Evolutionary conservation across 2,113 vertebrate genomes (phyloP).

Genomic region (Ochotona curzoniae): DNA sequence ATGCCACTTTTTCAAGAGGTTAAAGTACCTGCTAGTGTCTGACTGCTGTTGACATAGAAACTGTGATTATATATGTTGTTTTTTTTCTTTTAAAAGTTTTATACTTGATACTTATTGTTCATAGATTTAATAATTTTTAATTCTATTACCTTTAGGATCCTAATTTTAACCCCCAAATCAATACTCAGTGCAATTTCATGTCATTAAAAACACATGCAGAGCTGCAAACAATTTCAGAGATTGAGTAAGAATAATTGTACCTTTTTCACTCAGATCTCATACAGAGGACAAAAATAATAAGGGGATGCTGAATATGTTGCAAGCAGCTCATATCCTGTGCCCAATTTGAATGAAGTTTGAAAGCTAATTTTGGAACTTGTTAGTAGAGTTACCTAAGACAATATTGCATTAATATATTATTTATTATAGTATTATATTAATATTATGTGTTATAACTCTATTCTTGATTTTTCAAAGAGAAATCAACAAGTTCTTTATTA

Average conservation of each 20-base stretch:
- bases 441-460: too few relatives aligned
- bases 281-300: too few relatives aligned
- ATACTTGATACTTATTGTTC: neutral
- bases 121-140: neutral
- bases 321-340: neutral
- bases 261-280: neutral
- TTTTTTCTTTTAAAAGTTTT: neutral
- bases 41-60: neutral
- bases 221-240: neutral
- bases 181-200: neutral
- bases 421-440: too few relatives aligned
- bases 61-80: neutral
- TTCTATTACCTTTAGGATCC: neutral
- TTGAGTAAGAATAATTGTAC: neutral
- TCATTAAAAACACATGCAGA: neutral
- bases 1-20: neutral
- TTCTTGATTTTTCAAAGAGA: too few relatives aligned
- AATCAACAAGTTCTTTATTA: neutral
- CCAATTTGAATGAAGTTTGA: neutral
- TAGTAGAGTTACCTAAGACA: neutral
- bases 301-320: rapidly evolving
- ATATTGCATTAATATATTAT: neutral
- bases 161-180: neutral
- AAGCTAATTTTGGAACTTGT: neutral
- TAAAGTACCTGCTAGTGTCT: neutral